These are phyloP conservation scores for Lethenteron camtschaticum DNA, from an alignment of 2,113 vertebrate genomes.

Conservation along the genomic window DNA sequence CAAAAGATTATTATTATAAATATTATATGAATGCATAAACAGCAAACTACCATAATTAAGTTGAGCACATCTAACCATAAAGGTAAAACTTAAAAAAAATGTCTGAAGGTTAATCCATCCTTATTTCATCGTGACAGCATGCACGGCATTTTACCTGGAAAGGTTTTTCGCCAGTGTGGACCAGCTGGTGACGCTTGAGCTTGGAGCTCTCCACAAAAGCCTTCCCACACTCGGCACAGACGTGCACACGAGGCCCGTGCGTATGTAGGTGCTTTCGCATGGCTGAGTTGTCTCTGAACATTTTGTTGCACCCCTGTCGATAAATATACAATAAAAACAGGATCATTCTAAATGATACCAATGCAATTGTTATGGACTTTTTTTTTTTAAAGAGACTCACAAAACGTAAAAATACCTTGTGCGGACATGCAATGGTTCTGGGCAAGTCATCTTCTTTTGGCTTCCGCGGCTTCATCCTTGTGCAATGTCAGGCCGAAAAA, in stretches of 20 bases:
- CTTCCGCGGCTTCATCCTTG: constrained; percentile 96
- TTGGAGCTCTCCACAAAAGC: constrained; percentile 97
- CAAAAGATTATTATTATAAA: too few relatives aligned
- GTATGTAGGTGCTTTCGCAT: constrained; percentile 98
- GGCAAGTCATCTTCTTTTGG: constrained; percentile 98
- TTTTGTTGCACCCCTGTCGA: constrained; percentile 77
- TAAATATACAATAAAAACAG: too few relatives aligned
- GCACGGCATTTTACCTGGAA: constrained; percentile 43
- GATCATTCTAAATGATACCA: too few relatives aligned
- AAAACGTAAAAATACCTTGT: constrained; percentile 54
- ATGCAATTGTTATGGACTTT: too few relatives aligned
- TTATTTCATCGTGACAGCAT: too few relatives aligned
- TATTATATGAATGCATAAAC: too few relatives aligned
- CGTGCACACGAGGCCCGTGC: constrained; percentile 78
- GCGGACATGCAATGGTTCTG: constrained; percentile 93
- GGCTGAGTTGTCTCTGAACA: constrained; percentile 98
- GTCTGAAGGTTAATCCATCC: too few relatives aligned
- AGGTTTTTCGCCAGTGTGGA: constrained; percentile 98
- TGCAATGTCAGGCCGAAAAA: neutral
- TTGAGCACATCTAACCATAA: too few relatives aligned
- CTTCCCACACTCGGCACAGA: constrained; percentile 91
- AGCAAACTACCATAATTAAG: too few relatives aligned
- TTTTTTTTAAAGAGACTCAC: neutral
- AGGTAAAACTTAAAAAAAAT: too few relatives aligned
- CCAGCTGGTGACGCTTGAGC: constrained; percentile 84